Evolutionary conservation across 2,113 vertebrate genomes (phyloP).

Genomic region (Urocitellus parryii): DNA sequence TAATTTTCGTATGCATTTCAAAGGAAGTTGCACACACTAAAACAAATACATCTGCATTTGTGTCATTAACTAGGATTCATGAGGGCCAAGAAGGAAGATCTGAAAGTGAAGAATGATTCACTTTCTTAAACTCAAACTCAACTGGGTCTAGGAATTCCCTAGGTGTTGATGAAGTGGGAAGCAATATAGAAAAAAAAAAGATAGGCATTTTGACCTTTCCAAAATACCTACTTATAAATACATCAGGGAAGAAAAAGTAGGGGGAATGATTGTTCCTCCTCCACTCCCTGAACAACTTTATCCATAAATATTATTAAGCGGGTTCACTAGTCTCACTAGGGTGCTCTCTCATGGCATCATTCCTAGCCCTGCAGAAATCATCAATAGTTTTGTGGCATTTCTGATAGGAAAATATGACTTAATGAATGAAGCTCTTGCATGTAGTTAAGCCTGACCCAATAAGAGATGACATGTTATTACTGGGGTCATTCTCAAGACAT

Average conservation of each 20-base stretch:
- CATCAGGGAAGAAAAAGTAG: background rate
- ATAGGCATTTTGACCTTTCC: background rate
- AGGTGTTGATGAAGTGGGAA: background rate
- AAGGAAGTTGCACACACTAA: background rate
- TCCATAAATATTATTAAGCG: background rate
- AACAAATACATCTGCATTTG: background rate
- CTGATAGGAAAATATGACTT: conserved; percentile 27
- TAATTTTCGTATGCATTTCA: background rate
- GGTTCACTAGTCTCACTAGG: background rate
- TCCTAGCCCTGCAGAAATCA: background rate
- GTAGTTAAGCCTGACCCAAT: conserved; percentile 22
- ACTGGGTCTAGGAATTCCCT: background rate
- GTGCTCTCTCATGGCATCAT: background rate
- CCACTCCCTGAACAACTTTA: background rate
- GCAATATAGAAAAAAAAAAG: background rate
- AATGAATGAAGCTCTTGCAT: conserved; percentile 6
- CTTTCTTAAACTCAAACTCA: background rate
- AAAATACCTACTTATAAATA: background rate
- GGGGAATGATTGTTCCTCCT: background rate
- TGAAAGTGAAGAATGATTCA: background rate
- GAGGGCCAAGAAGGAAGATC: background rate
- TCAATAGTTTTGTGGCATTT: conserved; percentile 42
- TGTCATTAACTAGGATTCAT: background rate
- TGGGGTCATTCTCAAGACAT: conserved; percentile 45
- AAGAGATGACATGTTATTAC: background rate